phyloP scores from a whole-genome alignment of 1,140 invertebrate genomes.

The Drosophila athabasca region DNA sequence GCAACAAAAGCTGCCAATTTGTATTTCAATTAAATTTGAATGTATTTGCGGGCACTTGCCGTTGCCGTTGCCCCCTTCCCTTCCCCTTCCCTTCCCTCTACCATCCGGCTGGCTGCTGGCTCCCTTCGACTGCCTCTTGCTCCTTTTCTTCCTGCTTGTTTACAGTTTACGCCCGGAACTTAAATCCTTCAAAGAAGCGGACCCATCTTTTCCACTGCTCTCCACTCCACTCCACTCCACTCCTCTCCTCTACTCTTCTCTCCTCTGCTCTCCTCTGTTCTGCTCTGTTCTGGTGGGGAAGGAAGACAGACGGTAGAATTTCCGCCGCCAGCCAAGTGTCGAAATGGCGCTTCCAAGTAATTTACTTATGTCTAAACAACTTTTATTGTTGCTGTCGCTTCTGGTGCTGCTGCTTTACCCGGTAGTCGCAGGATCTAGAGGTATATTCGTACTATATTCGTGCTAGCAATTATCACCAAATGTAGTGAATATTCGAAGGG shows the following conservation, averaged over 20 bases:
- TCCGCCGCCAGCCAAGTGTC: slow-evolving; percentile 69
- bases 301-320: slow-evolving; percentile 24
- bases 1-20: slow-evolving; percentile 71
- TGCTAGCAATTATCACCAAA: background rate
- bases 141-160: slow-evolving; percentile 24
- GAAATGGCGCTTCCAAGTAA: slow-evolving; percentile 74
- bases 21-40: slow-evolving; percentile 75
- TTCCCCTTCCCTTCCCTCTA: slow-evolving; percentile 8
- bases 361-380: slow-evolving; percentile 68
- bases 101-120: slow-evolving; percentile 7
- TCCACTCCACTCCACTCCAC: background rate
- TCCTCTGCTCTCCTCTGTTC: slow-evolving; percentile 10
- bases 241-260: background rate
- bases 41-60: slow-evolving; percentile 60
- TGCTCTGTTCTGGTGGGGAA: background rate
- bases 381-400: slow-evolving; percentile 39
- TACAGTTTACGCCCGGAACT: slow-evolving; percentile 39
- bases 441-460: too few species aligned
- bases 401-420: slow-evolving; percentile 7
- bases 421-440: too few species aligned
- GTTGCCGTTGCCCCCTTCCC: slow-evolving; percentile 4
- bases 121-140: background rate
- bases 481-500: too few species aligned
- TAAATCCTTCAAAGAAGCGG: slow-evolving; percentile 44
- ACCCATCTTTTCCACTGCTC: too few species aligned